phyloP scores from a whole-genome alignment of 1,140 invertebrate species.

The Euborellia annulipes region DNA sequence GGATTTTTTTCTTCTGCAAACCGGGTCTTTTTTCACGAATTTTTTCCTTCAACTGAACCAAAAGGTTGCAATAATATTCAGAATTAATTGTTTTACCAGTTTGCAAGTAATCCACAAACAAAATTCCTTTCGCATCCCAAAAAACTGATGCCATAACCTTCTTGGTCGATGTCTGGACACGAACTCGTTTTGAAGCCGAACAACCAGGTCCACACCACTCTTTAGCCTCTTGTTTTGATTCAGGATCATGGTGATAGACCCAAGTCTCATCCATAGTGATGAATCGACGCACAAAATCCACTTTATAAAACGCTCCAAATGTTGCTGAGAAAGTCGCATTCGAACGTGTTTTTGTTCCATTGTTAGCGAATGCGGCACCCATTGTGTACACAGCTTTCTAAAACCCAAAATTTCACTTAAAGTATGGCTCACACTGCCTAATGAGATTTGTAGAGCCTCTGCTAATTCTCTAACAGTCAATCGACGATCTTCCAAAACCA shows the following conservation, averaged over 20 bases:
- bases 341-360: constrained; percentile 18
- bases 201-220: constrained; percentile 4
- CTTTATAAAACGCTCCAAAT: too few relatives aligned
- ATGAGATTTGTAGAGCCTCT: neutral
- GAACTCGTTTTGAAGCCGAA: constrained; percentile 12
- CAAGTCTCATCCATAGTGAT: constrained; percentile 15
- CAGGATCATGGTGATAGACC: constrained; percentile 12
- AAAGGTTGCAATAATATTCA: constrained; percentile 14
- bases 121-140: constrained; percentile 23
- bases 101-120: constrained; percentile 31
- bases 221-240: constrained; percentile 11
- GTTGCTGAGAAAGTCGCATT: constrained; percentile 12
- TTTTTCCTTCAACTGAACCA: constrained; percentile 12
- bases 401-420: constrained; percentile 14
- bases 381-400: constrained; percentile 18
- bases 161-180: constrained; percentile 15
- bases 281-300: constrained; percentile 10
- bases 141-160: constrained; percentile 24
- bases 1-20: constrained; percentile 24
- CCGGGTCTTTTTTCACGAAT: constrained; percentile 19
- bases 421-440: neutral
- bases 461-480: neutral
- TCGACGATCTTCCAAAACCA: too few relatives aligned
- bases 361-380: constrained; percentile 22
- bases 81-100: constrained; percentile 27